Percentiles rank a stretch among this genome's conserved stretches.
phyloP scores from a whole-genome alignment of 2,888 invertebrate genomes.

The Spisula subtruncata region DNA sequence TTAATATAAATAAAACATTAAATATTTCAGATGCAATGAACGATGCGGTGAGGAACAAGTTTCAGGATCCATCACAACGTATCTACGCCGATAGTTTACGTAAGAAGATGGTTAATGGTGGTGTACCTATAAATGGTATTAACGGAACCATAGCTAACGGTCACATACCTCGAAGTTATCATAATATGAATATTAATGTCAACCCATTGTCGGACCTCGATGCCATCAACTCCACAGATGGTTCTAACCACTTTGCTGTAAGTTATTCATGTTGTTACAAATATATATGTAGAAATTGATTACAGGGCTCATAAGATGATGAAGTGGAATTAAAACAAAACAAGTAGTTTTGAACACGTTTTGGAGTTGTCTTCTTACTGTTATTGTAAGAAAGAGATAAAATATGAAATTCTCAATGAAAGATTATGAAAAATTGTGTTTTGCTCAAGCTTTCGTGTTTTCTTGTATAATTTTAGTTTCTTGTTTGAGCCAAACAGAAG shows the following conservation, averaged over 20 bases:
- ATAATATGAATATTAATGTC: slow-evolving; percentile 82
- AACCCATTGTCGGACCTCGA: slow-evolving; percentile 80
- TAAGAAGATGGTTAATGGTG: slow-evolving; percentile 81
- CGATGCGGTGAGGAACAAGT: slow-evolving; percentile 78
- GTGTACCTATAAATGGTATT: slow-evolving; percentile 75
- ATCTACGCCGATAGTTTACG: slow-evolving; percentile 80
- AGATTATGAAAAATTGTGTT: too few relatives aligned
- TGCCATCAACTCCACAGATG: slow-evolving; percentile 59
- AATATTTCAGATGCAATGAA: slow-evolving; percentile 75
- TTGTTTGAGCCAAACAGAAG: too few relatives aligned
- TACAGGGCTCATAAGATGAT: too few relatives aligned
- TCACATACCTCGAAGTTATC: slow-evolving; percentile 76
- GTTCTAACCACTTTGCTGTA: slow-evolving; percentile 68
- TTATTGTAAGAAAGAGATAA: too few relatives aligned
- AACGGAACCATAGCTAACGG: slow-evolving; percentile 80
- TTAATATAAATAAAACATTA: too few relatives aligned
- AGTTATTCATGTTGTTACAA: slow-evolving; percentile 40
- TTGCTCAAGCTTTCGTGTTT: too few relatives aligned
- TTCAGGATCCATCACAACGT: slow-evolving; percentile 79
- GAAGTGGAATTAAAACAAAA: too few relatives aligned
- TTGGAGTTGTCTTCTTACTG: too few relatives aligned
- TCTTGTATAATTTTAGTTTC: too few relatives aligned
- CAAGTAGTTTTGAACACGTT: too few relatives aligned
- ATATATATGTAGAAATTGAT: too few relatives aligned
- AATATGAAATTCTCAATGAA: too few relatives aligned